Evolutionary conservation across 2,888 invertebrate genomes (phyloP).

Genomic region (Lysandra coridon): DNA sequence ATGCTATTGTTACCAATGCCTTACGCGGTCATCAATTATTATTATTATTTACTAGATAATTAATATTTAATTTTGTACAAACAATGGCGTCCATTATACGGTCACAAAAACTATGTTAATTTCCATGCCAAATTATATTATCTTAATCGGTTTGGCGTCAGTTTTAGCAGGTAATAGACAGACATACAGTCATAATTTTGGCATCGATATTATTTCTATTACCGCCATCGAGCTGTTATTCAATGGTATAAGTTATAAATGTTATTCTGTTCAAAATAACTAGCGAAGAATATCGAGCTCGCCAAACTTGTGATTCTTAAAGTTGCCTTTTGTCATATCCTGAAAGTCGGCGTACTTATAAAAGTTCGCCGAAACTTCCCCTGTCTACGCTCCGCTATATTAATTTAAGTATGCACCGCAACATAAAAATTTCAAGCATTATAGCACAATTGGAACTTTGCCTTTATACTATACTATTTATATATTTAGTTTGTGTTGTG

Average conservation of each 20-base stretch:
- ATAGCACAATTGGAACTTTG: conserved; percentile 15
- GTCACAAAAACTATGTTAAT: too few species aligned
- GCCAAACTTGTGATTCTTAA: conserved; percentile 41
- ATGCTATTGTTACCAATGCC: neutral
- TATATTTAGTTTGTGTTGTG: neutral
- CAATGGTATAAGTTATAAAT: conserved; percentile 20
- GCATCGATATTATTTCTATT: neutral
- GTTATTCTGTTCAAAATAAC: conserved; percentile 35
- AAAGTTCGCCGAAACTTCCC: conserved; percentile 42
- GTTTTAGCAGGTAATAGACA: neutral
- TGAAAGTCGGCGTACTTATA: conserved; percentile 43
- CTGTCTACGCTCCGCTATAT: conserved; percentile 41
- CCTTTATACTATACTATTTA: neutral
- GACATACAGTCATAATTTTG: neutral
- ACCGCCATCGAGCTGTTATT: neutral
- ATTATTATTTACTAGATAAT: neutral
- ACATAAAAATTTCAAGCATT: conserved; percentile 39
- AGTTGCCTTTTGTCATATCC: conserved; percentile 42
- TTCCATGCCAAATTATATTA: too few species aligned
- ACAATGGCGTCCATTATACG: too few species aligned
- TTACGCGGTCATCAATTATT: neutral
- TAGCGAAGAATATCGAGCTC: conserved; percentile 46
- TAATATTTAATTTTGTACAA: too few species aligned
- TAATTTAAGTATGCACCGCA: conserved; percentile 56
- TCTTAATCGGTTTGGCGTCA: neutral